Base-by-base conservation (phyloP, 2,888 invertebrate species). In the Lobophora halterata region DNA sequence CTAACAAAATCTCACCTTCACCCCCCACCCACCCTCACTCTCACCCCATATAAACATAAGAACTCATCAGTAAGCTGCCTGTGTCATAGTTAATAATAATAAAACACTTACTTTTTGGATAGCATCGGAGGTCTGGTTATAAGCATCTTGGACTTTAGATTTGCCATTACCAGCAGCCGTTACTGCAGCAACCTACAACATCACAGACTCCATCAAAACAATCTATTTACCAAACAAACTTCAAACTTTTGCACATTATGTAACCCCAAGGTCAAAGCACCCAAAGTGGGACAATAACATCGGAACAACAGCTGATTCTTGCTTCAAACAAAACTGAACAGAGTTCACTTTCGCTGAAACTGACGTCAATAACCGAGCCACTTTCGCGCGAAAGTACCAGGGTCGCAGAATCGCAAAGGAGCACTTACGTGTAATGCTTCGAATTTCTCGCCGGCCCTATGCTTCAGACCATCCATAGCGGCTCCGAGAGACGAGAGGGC, bases 381-480 rank as follows among this genome's bases (percentile, higher is more conserved):
- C 54, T 65, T 60, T 66, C 67, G 71, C 66, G 65, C 61, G 58
- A 60, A 72, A 65, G 54, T 73, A 77, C 66, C 57, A 76, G 65
- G 70, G 29, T n/a, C 29, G 8, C 57, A 74, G 64, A 58, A 62
- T 32, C 41, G 27, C 27, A n/a, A 3, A 57, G 35, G 53, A 64
- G 55, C 59, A 79, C 86, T 81, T 70, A 88, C 88, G 38, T 88
- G 88, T 37, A 87, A 59, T 31, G 86, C 83, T 55, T 78, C 88
- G 12, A 88, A 54, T 71, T 83, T 85, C 66, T 87, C 88, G 28
- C 82, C 79, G 55, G 88, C 88, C 56, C 72, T 73, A 52, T 72
- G 52, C 64, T 81, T 83, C 42, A 88, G 59, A 51, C 83, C 87
- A 58, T 88, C 88, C 82, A 88, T 87, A 61, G 68, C 76, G 68